phyloP scores from a whole-genome alignment of 2,888 invertebrate genomes.

The Chaetoderma sp. region DNA sequence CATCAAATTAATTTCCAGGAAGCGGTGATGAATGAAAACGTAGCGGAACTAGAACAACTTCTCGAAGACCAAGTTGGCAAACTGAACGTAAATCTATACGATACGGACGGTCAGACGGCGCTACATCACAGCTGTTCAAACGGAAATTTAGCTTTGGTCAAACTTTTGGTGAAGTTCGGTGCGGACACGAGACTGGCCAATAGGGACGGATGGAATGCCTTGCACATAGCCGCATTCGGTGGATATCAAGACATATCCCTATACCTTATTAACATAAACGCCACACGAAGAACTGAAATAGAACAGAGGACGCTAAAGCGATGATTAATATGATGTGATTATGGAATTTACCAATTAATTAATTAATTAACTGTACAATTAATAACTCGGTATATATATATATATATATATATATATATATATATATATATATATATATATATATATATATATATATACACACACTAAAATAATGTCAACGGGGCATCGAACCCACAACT shows the following conservation, averaged over 20 bases:
- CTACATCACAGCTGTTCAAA: slow-evolving; percentile 67
- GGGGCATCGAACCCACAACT: too few species aligned
- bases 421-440: too few species aligned
- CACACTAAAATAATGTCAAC: too few species aligned
- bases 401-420: too few species aligned
- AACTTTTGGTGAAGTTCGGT: slow-evolving; percentile 69
- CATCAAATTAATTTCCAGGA: slow-evolving; percentile 64
- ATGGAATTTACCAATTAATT: too few species aligned
- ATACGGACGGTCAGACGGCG: slow-evolving; percentile 69
- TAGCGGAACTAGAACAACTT: slow-evolving; percentile 58
- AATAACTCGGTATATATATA: too few species aligned
- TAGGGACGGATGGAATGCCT: slow-evolving; percentile 69
- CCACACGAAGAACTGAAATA: too few species aligned
- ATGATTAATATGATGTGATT: too few species aligned
- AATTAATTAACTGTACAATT: too few species aligned
- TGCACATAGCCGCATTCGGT: slow-evolving; percentile 68
- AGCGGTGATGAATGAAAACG: slow-evolving; percentile 66
- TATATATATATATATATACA: too few species aligned
- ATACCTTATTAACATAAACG: slow-evolving; percentile 59
- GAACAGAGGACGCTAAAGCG: too few species aligned
- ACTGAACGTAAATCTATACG: slow-evolving; percentile 68
- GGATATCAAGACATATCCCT: slow-evolving; percentile 67
- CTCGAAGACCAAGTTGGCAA: slow-evolving; percentile 63
- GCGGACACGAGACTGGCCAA: slow-evolving; percentile 69
- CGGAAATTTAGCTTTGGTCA: slow-evolving; percentile 69